These are phyloP conservation scores for Camptogramma bilineatum DNA, from an alignment of 2,888 invertebrate genomes.

Conservation along the genomic window DNA sequence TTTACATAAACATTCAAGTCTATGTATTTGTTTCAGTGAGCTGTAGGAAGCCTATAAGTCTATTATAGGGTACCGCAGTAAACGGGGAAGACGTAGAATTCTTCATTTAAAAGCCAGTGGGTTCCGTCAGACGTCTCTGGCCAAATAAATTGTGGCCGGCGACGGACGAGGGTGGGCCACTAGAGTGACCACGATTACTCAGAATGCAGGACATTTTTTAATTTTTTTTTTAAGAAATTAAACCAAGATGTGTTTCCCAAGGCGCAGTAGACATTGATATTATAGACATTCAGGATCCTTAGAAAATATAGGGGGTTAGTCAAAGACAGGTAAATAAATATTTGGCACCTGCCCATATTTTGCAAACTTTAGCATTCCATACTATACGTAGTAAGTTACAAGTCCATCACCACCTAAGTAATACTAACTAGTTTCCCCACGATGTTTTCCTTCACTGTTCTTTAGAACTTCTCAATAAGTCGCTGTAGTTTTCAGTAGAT, in stretches of 20 bases:
- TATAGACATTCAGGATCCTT: no score
- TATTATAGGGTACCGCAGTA: not conserved
- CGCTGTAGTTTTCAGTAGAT: no score
- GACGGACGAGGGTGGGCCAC: constrained; percentile 42
- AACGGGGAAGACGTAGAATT: not conserved
- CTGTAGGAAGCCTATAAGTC: not conserved
- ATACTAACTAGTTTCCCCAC: no score
- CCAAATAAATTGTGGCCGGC: constrained; percentile 60
- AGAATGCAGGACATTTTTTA: constrained; percentile 5
- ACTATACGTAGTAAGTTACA: no score
- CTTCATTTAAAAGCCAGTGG: constrained; percentile 18
- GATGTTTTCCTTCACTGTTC: no score
- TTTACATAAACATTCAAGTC: not conserved
- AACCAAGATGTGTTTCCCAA: not conserved
- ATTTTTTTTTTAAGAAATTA: not conserved
- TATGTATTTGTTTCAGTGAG: not conserved
- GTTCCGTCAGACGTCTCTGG: constrained; percentile 51
- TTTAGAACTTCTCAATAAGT: no score
- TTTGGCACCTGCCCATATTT: no score
- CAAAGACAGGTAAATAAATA: no score
- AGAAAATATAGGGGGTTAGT: no score
- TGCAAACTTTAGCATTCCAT: no score
- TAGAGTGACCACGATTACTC: constrained; percentile 39
- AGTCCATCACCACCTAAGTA: no score
- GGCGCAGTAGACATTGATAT: no score